Evolutionary conservation across 2,113 vertebrate genomes (phyloP).

Genomic region (Suncus etruscus): DNA sequence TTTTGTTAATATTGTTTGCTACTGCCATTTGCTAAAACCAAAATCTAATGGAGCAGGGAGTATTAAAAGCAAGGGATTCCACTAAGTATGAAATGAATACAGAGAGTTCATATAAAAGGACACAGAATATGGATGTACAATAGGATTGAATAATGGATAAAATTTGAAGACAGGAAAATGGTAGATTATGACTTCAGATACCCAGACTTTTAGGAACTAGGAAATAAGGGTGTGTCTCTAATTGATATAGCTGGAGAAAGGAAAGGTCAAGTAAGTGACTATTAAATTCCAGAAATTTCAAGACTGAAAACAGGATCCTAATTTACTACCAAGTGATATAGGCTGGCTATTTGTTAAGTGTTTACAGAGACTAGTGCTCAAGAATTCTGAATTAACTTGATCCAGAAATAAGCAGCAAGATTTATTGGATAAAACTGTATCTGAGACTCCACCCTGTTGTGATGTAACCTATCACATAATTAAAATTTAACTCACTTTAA

Average conservation of each 20-base stretch:
- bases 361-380: neutral
- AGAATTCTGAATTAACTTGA: neutral
- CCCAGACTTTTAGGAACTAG: neutral
- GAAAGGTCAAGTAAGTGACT: neutral
- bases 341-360: neutral
- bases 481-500: neutral
- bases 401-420: neutral
- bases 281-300: neutral
- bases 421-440: neutral
- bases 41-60: neutral
- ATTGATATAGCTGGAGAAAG: neutral
- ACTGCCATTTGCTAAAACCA: no score
- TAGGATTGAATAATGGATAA: neutral
- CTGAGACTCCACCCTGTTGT: neutral
- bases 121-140: accelerated
- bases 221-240: neutral
- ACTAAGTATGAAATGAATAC: no score
- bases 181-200: no score
- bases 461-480: neutral
- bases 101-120: neutral
- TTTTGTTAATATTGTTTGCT: no score
- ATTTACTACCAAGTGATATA: neutral
- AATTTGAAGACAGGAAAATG: neutral
- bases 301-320: neutral
- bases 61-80: neutral